Evolutionary conservation across 2,888 invertebrate species (phyloP), one percentile per base, ranked within the genome.

Genomic region (Drosophila acutilabella): DNA sequence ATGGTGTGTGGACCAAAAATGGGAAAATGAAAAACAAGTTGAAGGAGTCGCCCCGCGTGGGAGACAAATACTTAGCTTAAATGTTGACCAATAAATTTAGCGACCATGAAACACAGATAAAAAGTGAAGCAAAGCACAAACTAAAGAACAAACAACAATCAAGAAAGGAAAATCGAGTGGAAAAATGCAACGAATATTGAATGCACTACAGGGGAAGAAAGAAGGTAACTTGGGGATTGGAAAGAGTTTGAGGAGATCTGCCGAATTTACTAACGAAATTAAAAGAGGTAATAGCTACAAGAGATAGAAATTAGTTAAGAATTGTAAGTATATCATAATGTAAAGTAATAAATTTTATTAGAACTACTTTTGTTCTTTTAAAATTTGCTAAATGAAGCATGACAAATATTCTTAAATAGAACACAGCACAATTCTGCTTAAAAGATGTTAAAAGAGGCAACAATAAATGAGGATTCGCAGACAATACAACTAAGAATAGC

Each of bases 71-170:
- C 30, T 30, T 30, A 83, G 74, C 77, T 83, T 78, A 81, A 80
- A 87, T 81, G 83, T 84, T 84, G 83, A 71, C 82, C 84, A 84
- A 84, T 87, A 84, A 84, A 84, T 84, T 84, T 87, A 69, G 68
- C 84, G 84, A 78, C 87, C 81, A 81, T 84, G 84, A 78, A 84
- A 80, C 71, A 77, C 65, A 72, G 52, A 65, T 78, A 64, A 71
- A 81, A 74, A 76, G 51, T 71, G 73, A 64, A 64, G 56, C 66
- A 51, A 48, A 58, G 61, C 40, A 30, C 45, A 53, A 60, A 62
- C 68, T 51, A 52, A 70, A 66, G 30, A 71, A 64, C 58, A 57
- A 68, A 67, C 52, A 71, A 74, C 71, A 76, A 79, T 62, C 61
- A 65, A 54, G 59, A 69, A 60, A 58, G 3, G 11, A 33, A 14